Evolutionary conservation across 2,888 invertebrate genomes (phyloP), one percentile per base, ranked within the genome.

Genomic region (Trissolcus japonicus): DNA sequence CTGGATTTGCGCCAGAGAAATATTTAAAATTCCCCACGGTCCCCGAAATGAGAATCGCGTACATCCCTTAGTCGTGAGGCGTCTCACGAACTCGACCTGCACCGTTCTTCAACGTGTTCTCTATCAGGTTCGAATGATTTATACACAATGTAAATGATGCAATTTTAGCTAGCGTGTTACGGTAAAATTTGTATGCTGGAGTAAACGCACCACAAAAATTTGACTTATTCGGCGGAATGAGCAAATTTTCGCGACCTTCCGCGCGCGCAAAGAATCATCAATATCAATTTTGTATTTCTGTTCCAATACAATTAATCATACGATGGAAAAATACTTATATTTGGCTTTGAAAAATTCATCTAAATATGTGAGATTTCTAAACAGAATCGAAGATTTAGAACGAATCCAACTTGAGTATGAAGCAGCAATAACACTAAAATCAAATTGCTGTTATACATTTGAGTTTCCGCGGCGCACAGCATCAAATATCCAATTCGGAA

Each of bases 1-100:
- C 80, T 84, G 84, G 86, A 83, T 60, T 65, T 29, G 40, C 75
- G 84, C 85, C 86, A 86, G 81, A 55, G 74, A 82, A 82, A 83
- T 86, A 86, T 85, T 86, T 86, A 82, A 84, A 83, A 84, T 83
- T 83, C 82, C 81, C 78, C 57, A 61, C 78, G 76, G 78, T 81
- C 75, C 77, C 80, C 78, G 25, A 9, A 51, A 61, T 61, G 25
- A 41, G 61, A 75, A 62, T 43, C 65, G 55, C 40, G 66, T 21
- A 35, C 9, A 66, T 78, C 62, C 74, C 71, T 71, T 65, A 54
- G 53, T 48, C 46, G 66, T 35, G 63, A 60, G 66, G 40, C 43
- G 66, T 65, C 16, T 57, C 48, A 43, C 60, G 21, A 67, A 63
- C 62, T 65, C 53, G 40, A 72, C 57, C 55, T n/a, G 41, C 50